Conservation (phyloP, 37 sponge, comb jelly and placozoan genomes). For the Chondrosia reniformis region DNA sequence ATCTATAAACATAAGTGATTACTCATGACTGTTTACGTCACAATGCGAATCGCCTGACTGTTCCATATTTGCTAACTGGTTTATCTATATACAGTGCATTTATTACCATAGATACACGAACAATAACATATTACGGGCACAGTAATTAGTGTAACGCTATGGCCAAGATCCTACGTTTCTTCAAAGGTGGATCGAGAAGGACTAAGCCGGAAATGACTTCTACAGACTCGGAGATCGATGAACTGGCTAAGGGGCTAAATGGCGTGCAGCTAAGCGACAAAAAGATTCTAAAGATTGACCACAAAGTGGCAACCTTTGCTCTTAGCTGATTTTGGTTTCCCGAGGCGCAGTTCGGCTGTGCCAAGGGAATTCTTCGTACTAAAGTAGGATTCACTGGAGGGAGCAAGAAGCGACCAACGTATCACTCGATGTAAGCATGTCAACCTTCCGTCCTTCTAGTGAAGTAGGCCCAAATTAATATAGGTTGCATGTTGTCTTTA, state of each 20-base stretch:
- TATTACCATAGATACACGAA: too few species aligned
- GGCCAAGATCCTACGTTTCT: neutral
- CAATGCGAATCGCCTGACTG: too few species aligned
- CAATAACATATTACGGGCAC: too few species aligned
- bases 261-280: neutral
- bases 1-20: too few species aligned
- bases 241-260: neutral
- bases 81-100: too few species aligned
- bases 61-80: too few species aligned
- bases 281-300: neutral
- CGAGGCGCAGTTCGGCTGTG: constrained; percentile 97
- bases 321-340: constrained; percentile 99
- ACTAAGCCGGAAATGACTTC: too few species aligned
- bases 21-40: too few species aligned
- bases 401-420: constrained; percentile 80
- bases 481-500: too few species aligned
- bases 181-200: neutral
- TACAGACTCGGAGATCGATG: neutral
- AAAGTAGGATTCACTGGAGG: constrained; percentile 96
- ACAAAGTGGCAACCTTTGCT: constrained; percentile 88
- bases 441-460: too few species aligned
- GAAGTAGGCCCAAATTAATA: too few species aligned
- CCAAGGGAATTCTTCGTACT: constrained; percentile 86
- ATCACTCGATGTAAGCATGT: constrained; percentile 83
- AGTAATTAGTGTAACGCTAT: too few species aligned